These are phyloP conservation scores for Rhogogaster chlorosoma DNA, from an alignment of 2,888 invertebrate species.

Conservation along the genomic window DNA sequence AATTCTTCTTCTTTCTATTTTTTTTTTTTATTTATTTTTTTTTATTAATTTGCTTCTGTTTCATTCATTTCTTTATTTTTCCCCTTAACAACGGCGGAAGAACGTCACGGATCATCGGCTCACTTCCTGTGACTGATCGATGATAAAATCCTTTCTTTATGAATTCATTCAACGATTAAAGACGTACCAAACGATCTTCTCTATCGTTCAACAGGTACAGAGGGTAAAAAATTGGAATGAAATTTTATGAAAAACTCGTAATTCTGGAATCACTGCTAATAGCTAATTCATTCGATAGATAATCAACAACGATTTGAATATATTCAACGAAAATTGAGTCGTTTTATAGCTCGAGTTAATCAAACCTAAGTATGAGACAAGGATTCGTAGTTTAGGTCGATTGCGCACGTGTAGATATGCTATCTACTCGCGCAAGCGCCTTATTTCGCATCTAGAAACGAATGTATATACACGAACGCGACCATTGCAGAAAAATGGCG, in stretches of 20 bases:
- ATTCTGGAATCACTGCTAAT: neutral
- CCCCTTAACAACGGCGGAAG: neutral
- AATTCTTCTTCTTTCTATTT: slow-evolving; percentile 9
- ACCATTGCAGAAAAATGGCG: slow-evolving; percentile 36
- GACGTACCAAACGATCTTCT: neutral
- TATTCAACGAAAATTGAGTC: neutral
- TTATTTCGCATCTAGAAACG: neutral
- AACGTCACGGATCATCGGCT: neutral
- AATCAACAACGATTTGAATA: neutral
- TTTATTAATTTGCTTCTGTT: neutral
- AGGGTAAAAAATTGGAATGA: neutral
- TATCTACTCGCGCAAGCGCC: slow-evolving; percentile 5
- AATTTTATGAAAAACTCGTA: neutral
- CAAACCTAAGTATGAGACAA: slow-evolving; percentile 27
- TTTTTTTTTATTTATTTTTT: neutral
- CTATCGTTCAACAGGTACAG: neutral
- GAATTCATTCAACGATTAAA: neutral
- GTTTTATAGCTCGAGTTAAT: neutral
- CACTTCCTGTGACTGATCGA: slow-evolving; percentile 22
- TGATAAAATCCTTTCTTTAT: neutral
- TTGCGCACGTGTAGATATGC: neutral
- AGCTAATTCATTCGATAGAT: neutral
- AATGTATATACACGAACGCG: slow-evolving; percentile 9
- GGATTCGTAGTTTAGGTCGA: neutral
- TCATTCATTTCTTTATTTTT: neutral